Evolutionary conservation across 2,113 vertebrate species (phyloP), one percentile per base, ranked within the genome.

Genomic region (Canis aureus): DNA sequence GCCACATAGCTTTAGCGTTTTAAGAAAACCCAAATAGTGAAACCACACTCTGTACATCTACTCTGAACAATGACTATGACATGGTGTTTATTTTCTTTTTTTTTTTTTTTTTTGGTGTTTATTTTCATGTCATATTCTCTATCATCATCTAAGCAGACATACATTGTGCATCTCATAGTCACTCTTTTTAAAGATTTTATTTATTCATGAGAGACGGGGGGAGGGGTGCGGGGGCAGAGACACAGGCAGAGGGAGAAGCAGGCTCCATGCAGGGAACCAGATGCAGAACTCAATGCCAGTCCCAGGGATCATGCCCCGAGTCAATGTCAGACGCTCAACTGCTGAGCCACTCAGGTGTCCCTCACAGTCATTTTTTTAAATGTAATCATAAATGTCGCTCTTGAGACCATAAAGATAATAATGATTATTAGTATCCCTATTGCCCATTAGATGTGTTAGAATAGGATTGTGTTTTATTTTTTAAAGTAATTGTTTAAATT

Each of bases 1-100:
- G 95, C 10, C 92, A 66, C 67, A 73, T 87, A 80, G 81, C 97
- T 96, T 86, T 93, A 0, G 91, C 88, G 91, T 92, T 88, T 96
- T 97, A 69, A 97, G 84, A 94, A 98, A 98, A 98, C 32, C 87
- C 83, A 98, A 98, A 97, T 79, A 97, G 91, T 95, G 84, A 74
- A 95, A 91, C 71, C 78, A 96, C 64, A 95, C 64, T 84, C 57
- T 66, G 27, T 91, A 71, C 57, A 89, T 92, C 91, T 88, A 66
- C 73, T 71, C 66, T 96, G 64, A 95, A 73, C 49, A 94, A 69
- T 35, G 49, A 82, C 60, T 62, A 92, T 29, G 74, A 94, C 89
- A 22, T 27, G 83, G 94, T 83, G 81, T 95, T 91, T 55, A 49
- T 10, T 15, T 95, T 97, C 87, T 95, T 91, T 10, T 15, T 95